Conservation (phyloP, 1,140 invertebrate genomes). For the Tetramorium parvispinum region DNA sequence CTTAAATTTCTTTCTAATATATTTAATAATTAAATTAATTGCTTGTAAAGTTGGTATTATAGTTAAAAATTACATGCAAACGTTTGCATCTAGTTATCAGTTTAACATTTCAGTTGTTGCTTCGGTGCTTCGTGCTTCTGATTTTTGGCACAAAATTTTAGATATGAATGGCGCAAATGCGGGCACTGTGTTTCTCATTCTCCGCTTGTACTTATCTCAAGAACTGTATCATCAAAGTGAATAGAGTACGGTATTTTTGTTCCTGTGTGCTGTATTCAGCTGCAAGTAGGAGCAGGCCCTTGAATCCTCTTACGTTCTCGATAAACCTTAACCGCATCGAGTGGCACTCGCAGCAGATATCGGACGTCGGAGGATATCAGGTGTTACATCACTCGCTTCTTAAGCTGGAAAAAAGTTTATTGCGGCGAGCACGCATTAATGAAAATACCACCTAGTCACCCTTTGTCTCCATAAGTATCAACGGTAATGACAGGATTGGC, state of each 20-base stretch:
- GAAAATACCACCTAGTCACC: constrained; percentile 17
- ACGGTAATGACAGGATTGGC: background rate
- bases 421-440: constrained; percentile 23
- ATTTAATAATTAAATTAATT: background rate
- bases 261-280: constrained; percentile 6
- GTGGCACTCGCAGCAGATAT: constrained; percentile 26
- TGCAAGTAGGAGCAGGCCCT: background rate
- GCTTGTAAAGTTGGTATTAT: background rate
- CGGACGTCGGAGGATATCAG: constrained; percentile 19
- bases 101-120: background rate
- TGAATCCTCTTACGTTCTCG: constrained; percentile 30
- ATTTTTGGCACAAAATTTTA: constrained; percentile 25
- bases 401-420: constrained; percentile 58
- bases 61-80: background rate
- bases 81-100: background rate
- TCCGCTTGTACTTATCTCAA: constrained; percentile 35
- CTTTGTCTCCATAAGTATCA: constrained; percentile 8
- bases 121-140: background rate
- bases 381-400: constrained; percentile 41
- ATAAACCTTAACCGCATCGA: constrained; percentile 42
- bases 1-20: background rate
- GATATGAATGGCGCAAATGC: constrained; percentile 16
- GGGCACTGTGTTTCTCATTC: constrained; percentile 31
- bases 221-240: constrained; percentile 52
- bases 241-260: constrained; percentile 49